Percentiles rank a stretch among this genome's conserved stretches.
Evolutionary conservation across 1,140 invertebrate species (phyloP).

Genomic region (Popillia japonica): DNA sequence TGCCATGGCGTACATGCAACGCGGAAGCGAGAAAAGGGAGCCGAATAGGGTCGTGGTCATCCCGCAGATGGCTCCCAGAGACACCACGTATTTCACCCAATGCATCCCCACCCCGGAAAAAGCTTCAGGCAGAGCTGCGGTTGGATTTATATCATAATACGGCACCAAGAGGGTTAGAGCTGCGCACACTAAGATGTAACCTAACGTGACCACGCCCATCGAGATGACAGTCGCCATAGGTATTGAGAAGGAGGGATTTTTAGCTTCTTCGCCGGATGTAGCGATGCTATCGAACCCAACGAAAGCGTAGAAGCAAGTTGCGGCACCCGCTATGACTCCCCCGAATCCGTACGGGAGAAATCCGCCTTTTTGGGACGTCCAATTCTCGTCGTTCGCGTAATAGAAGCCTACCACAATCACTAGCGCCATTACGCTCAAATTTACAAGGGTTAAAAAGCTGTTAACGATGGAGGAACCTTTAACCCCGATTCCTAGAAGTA

Average conservation of each 20-base stretch:
- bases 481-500: constrained; percentile 80
- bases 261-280: constrained; percentile 86
- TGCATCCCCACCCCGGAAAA: constrained; percentile 75
- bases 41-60: constrained; percentile 89
- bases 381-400: constrained; percentile 82
- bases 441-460: constrained; percentile 80
- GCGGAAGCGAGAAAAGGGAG: constrained; percentile 82
- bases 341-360: constrained; percentile 82
- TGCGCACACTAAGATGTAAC: constrained; percentile 82
- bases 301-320: constrained; percentile 90
- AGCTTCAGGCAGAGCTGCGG: constrained; percentile 85
- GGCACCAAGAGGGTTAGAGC: constrained; percentile 87
- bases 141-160: constrained; percentile 75
- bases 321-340: constrained; percentile 82
- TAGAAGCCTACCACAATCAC: constrained; percentile 82
- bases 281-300: constrained; percentile 90
- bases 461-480: constrained; percentile 88
- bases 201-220: constrained; percentile 79
- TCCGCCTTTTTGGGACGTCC: constrained; percentile 76
- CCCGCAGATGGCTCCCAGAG: constrained; percentile 86
- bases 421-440: constrained; percentile 76
- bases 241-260: constrained; percentile 80
- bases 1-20: constrained; percentile 88
- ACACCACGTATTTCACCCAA: constrained; percentile 90
- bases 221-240: constrained; percentile 83